Percentiles rank a stretch among this genome's conserved stretches.
Evolutionary conservation across 2,888 invertebrate species (phyloP).

Genomic region (Sphaerophoria rueppellii): DNA sequence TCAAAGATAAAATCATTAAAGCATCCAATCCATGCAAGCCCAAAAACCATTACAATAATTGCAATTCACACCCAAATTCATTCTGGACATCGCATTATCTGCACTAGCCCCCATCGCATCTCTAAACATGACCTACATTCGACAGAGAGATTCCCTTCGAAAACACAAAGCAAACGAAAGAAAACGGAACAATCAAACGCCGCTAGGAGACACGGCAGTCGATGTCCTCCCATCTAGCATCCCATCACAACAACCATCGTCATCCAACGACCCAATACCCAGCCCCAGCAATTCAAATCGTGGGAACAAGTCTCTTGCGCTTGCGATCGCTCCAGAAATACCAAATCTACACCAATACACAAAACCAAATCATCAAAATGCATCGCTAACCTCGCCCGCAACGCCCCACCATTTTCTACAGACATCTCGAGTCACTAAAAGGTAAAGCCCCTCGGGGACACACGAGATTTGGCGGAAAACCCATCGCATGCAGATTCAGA

Average conservation of each 20-base stretch:
- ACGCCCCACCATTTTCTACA: conserved; percentile 8
- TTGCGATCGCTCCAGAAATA: conserved; percentile 69
- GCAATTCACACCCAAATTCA: conserved; percentile 62
- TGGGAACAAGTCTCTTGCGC: conserved; percentile 68
- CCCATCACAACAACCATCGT: conserved; percentile 21
- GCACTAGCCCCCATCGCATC: conserved; percentile 43
- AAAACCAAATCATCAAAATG: conserved; percentile 47
- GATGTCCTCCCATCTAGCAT: conserved; percentile 60
- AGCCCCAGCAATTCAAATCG: conserved; percentile 61
- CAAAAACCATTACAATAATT: conserved; percentile 43
- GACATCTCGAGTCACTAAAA: conserved; percentile 20
- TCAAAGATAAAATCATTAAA: no score
- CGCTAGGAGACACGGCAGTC: conserved; percentile 70
- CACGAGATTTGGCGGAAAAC: conserved; percentile 49
- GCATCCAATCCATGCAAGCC: background rate
- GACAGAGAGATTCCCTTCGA: conserved; percentile 28
- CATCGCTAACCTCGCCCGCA: conserved; percentile 58
- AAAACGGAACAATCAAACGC: conserved; percentile 67
- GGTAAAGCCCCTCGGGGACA: conserved; percentile 61
- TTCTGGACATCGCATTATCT: conserved; percentile 37
- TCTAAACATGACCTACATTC: conserved; percentile 65
- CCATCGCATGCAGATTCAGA: conserved; percentile 69
- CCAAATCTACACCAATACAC: conserved; percentile 60
- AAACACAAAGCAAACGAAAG: background rate
- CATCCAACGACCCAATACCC: conserved; percentile 61